Percentiles rank a stretch among this genome's conserved stretches.
These are phyloP conservation scores for Tiliacea aurago DNA, from an alignment of 2,888 invertebrate species.

Conservation along the genomic window DNA sequence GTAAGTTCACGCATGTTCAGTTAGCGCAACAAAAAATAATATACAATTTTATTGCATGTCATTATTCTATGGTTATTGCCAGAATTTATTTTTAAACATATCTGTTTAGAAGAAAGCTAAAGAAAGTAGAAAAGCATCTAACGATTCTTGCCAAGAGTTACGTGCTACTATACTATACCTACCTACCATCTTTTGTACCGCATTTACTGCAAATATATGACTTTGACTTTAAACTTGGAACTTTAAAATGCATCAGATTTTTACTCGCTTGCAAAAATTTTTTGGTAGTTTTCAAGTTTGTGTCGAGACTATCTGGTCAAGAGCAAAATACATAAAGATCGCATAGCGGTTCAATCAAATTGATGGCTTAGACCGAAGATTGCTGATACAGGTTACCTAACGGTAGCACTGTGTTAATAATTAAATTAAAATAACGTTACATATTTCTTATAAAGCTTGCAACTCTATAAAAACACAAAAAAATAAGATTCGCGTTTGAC, in stretches of 20 bases:
- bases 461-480: neutral
- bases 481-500: neutral
- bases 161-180: too few relatives aligned
- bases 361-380: slow-evolving; percentile 18
- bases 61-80: too few relatives aligned
- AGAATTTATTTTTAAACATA: too few relatives aligned
- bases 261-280: slow-evolving; percentile 6
- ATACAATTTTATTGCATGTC: too few relatives aligned
- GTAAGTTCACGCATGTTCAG: too few relatives aligned
- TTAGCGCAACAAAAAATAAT: too few relatives aligned
- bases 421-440: slow-evolving; percentile 6
- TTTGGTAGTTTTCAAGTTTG: neutral
- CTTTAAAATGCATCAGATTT: slow-evolving; percentile 6
- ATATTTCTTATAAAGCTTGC: neutral
- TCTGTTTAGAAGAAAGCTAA: too few relatives aligned
- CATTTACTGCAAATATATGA: too few relatives aligned
- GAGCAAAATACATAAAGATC: slow-evolving; percentile 16
- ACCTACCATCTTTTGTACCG: too few relatives aligned
- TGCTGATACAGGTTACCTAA: slow-evolving; percentile 41
- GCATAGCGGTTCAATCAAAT: slow-evolving; percentile 47
- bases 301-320: neutral
- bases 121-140: too few relatives aligned
- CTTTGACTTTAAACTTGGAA: too few relatives aligned
- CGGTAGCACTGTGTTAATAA: slow-evolving; percentile 35
- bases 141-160: too few relatives aligned